A percentile compares a stretch with the other conserved stretches of the same genome.
Conservation (phyloP, 2,113 vertebrate genomes). For the Centropus bengalensis region DNA sequence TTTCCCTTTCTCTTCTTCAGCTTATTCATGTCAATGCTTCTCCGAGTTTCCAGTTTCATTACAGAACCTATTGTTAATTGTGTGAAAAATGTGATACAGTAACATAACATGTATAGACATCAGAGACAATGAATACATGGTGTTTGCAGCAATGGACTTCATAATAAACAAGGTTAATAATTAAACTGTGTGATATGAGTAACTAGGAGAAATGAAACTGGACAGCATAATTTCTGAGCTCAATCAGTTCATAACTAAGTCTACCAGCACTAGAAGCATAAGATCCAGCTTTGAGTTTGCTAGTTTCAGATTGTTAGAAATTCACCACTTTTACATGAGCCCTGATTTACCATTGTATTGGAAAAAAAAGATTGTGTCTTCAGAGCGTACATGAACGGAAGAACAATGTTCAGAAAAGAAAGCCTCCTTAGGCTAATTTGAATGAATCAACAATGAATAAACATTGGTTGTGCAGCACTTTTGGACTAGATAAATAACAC, state of each 20-base stretch:
- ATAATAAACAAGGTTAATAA: background rate
- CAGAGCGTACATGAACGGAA: background rate
- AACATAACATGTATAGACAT: background rate
- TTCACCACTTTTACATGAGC: background rate
- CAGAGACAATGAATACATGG: background rate
- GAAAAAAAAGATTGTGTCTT: background rate
- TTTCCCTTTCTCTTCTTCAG: background rate
- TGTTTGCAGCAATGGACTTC: background rate
- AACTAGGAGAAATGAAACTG: background rate
- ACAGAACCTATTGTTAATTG: background rate
- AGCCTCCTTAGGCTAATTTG: background rate
- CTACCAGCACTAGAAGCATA: background rate
- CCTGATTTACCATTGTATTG: background rate
- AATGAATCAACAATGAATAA: background rate
- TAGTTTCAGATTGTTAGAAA: background rate
- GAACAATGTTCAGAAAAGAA: background rate
- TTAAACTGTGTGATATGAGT: background rate
- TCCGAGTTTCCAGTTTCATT: constrained; percentile 19
- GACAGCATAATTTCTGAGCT: background rate
- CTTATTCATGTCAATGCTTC: constrained; percentile 20
- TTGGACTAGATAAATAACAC: background rate
- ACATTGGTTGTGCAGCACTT: background rate
- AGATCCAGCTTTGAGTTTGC: background rate
- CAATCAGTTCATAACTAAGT: background rate
- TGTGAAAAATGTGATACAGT: background rate